Conservation (phyloP, 2,888 invertebrate species). For the Quadroppia sp. region DNA sequence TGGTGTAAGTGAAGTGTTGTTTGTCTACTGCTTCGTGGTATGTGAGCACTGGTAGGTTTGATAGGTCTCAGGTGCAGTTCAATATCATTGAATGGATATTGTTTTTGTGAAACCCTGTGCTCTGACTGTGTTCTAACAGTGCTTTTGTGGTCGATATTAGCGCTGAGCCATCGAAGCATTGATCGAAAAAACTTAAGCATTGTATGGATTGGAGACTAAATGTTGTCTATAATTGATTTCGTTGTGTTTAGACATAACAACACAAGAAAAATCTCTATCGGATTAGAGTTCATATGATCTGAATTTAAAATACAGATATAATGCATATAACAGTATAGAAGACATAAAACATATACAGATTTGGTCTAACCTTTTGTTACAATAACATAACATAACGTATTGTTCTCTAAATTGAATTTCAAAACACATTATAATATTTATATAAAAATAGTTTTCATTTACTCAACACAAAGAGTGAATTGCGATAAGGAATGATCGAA, state of each 20-base stretch:
- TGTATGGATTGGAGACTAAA: slow-evolving; percentile 14
- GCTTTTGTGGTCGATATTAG: slow-evolving; percentile 35
- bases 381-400: neutral
- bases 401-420: slow-evolving; percentile 20
- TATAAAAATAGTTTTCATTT: neutral
- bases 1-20: slow-evolving; percentile 14
- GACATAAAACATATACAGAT: slow-evolving; percentile 4
- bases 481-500: neutral
- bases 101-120: no score
- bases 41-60: neutral
- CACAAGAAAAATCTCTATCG: slow-evolving; percentile 12
- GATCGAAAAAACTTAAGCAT: slow-evolving; percentile 29
- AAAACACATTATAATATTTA: no score
- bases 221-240: slow-evolving; percentile 33
- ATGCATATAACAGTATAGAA: no score
- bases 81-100: neutral
- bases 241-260: neutral
- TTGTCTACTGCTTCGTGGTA: neutral
- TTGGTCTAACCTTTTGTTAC: neutral
- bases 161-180: slow-evolving; percentile 18
- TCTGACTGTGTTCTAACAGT: neutral
- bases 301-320: slow-evolving; percentile 5
- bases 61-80: slow-evolving; percentile 31
- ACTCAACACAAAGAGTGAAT: neutral
- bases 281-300: slow-evolving; percentile 16